phyloP scores from a whole-genome alignment of 2,888 invertebrate genomes.

The Odontomyia ornata region DNA sequence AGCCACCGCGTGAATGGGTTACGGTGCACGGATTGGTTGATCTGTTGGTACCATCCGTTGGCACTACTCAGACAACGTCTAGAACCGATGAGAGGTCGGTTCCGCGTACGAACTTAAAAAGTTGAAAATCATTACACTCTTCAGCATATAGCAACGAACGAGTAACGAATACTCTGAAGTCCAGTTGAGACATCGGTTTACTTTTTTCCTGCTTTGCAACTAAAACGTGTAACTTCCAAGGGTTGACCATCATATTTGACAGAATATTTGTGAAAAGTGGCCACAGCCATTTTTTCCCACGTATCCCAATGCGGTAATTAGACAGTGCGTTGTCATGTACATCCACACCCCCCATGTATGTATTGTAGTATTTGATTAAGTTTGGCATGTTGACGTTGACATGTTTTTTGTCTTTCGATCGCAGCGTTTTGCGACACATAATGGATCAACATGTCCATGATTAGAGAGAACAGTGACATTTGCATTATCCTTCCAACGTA shows the following conservation, averaged over 20 bases:
- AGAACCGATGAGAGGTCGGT: no score
- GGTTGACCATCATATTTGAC: neutral
- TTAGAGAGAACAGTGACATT: no score
- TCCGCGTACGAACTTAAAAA: no score
- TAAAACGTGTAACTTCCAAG: neutral
- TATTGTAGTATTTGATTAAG: slow-evolving; percentile 36
- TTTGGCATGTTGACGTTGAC: neutral
- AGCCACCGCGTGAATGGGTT: no score
- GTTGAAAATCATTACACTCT: no score
- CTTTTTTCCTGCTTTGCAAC: neutral
- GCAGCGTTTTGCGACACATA: neutral
- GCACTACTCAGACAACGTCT: no score
- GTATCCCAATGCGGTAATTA: slow-evolving; percentile 46
- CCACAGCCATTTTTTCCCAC: slow-evolving; percentile 51
- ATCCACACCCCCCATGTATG: slow-evolving; percentile 48
- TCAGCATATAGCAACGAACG: no score
- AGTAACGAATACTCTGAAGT: neutral
- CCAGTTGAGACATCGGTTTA: neutral
- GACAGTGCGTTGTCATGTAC: slow-evolving; percentile 47
- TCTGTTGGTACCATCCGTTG: no score
- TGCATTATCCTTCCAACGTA: no score
- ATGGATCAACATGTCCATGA: no score
- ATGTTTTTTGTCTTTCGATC: slow-evolving; percentile 2
- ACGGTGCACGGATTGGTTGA: no score
- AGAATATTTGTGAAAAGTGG: slow-evolving; percentile 36